Evolutionary conservation across 1,140 invertebrate species (phyloP), one percentile per base, ranked within the genome.

Genomic region (Platyura marginata): DNA sequence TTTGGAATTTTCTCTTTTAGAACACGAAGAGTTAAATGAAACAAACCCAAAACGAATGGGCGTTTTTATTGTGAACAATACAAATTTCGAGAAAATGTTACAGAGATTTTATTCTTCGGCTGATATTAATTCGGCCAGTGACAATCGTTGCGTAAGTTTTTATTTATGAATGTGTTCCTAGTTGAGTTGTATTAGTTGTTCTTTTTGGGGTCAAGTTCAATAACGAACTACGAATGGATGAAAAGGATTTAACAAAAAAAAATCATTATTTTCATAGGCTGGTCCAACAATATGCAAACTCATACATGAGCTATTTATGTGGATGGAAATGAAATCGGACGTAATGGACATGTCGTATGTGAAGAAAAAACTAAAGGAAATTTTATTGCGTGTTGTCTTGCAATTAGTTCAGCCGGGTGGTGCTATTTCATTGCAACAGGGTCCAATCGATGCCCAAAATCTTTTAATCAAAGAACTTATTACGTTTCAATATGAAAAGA

Each of bases 361-460:
- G 42, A 75, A 73, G 13, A 71, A 68, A 44, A 59, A 69, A n/a
- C 60, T 83, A 3, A 82, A 81, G 49, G 72, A 77, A 47, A 58
- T 77, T 2, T 55, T 86, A 19, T 54, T 87, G 6, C 75, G 74
- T 55, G 65, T 86, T 9, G 69, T 85, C 3, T 71, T 81, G 46
- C 72, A 77, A 49, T 57, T 88, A n/a, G 66, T 78, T 2, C 70
- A 75, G 51, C 72, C 75, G 5, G 67, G 72, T 10, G 82, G 82
- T 19, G 73, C 81, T 5, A 71, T 87, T 16, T 69, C 74, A 20
- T 66, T 69, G 21, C 69, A 73, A 44, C 70, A 75, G 46, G 84
- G 84, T n/a, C 82, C 84, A 13, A 61, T 87, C 6, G 85, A 89
- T 67, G 82, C 79, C 2, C 83, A 88, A 54, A 79, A 74, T 52